phyloP scores from a whole-genome alignment of 2,888 invertebrate genomes.

The Leucoma salicis region DNA sequence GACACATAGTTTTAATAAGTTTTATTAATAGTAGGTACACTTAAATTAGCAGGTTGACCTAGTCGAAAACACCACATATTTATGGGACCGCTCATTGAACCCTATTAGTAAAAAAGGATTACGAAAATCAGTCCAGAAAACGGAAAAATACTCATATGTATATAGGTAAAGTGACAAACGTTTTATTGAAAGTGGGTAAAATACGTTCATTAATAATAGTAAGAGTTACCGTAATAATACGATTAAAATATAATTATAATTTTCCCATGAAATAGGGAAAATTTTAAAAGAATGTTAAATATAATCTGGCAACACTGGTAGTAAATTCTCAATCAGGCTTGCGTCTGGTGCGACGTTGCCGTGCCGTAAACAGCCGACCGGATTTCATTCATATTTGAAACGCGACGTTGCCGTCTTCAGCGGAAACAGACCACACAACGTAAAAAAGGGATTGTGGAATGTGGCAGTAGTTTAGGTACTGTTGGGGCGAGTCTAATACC shows the following conservation, averaged over 20 bases:
- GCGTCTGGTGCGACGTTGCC: slow-evolving; percentile 80
- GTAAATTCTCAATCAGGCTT: slow-evolving; percentile 77
- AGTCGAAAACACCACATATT: too few relatives aligned
- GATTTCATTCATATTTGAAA: slow-evolving; percentile 82
- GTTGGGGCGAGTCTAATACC: slow-evolving; percentile 73
- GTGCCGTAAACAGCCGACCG: slow-evolving; percentile 69
- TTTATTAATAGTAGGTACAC: too few relatives aligned
- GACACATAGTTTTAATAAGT: too few relatives aligned
- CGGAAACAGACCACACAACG: slow-evolving; percentile 82
- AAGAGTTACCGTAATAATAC: too few relatives aligned
- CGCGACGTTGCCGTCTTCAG: slow-evolving; percentile 79
- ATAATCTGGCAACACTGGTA: slow-evolving; percentile 40
- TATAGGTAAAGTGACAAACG: too few relatives aligned
- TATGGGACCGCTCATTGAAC: too few relatives aligned
- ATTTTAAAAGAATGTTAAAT: slow-evolving; percentile 17
- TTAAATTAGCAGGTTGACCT: too few relatives aligned
- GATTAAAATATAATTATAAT: neutral
- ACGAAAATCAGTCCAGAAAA: too few relatives aligned
- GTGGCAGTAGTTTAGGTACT: slow-evolving; percentile 76
- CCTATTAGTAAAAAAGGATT: too few relatives aligned
- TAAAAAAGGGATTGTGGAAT: slow-evolving; percentile 79
- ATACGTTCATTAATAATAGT: too few relatives aligned
- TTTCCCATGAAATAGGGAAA: slow-evolving; percentile 6
- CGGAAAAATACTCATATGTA: too few relatives aligned
- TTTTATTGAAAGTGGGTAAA: too few relatives aligned